A percentile compares a stretch with the other conserved stretches of the same genome.
Conservation (phyloP, 1,140 invertebrate genomes). For the Papilio polytes region DNA sequence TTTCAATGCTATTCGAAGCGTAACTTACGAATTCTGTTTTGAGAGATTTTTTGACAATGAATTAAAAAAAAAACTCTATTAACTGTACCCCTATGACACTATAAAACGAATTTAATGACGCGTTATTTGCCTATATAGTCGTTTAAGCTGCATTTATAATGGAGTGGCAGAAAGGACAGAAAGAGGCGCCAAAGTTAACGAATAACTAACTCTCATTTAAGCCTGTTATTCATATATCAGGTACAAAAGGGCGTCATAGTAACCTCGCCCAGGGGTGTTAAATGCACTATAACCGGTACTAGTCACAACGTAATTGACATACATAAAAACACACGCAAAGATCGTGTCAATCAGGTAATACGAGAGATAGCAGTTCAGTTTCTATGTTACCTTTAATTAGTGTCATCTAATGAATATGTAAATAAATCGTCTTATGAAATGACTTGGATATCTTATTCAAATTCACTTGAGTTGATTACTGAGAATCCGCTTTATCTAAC, state of each 20-base stretch:
- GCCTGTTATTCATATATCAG: too few relatives aligned
- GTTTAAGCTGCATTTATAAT: background rate
- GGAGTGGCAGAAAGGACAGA: too few relatives aligned
- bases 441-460: background rate
- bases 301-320: too few relatives aligned
- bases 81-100: background rate
- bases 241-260: too few relatives aligned
- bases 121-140: background rate
- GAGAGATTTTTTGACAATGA: background rate
- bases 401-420: background rate
- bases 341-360: background rate
- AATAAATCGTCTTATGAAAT: background rate
- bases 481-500: conserved; percentile 24
- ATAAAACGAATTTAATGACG: background rate
- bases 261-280: too few relatives aligned
- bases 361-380: background rate
- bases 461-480: conserved; percentile 26
- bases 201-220: too few relatives aligned
- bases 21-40: background rate
- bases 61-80: background rate
- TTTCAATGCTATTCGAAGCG: background rate
- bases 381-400: background rate
- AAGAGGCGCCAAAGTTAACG: too few relatives aligned
- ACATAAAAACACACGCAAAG: too few relatives aligned
- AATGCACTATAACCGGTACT: too few relatives aligned